Base-by-base conservation (phyloP, 1,140 invertebrate genomes). In the Macrobrachium nipponense region DNA sequence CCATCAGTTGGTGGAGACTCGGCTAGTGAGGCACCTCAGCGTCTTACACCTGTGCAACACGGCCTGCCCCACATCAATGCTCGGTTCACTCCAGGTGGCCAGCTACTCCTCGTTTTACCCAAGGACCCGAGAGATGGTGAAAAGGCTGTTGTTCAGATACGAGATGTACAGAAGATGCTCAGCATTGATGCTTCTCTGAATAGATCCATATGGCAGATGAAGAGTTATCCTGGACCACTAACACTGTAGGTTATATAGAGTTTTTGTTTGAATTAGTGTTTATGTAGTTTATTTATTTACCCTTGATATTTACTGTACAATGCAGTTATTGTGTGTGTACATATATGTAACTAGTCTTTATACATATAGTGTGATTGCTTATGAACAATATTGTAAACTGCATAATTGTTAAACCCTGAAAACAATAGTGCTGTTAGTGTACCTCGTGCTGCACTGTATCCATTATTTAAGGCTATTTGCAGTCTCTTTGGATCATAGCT, bases 1-100 rank as follows among this genome's bases (percentile, higher is more conserved):
- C 86, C 89, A 84, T 89, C 88, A 89, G 88, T 83, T 73, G 90
- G 93, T 60, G 94, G 94, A 89, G 94, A 94, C 14, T 44, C 84
- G 90, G 92, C 92, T 23, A 93, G 92, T 80, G 91, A 92, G 83
- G 92, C 92, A 89, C 93, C 93, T 10, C 94, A 95, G 87, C 92
- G 96, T 86, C 92, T 96, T 91, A 97, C 96, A 10, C 96, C 96
- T 62, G 94, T 94, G 77, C 96, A 96, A 91, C 96, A 94, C 91
- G 93, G 94, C 23, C 95, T 94, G 51, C 95, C 95, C 27, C 96
- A 97, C 90, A 91, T 94, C 80, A 90, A 90, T 80, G 92, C 92
- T 91, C 92, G 92, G 58, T 93, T 94, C 89, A 93, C 95, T 75
- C 91, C 93, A 14, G 93, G 93, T 86, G 95, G 95, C 70, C 93